Conservation (phyloP, 2,113 vertebrate genomes). For the Rhinoptilus africanus region DNA sequence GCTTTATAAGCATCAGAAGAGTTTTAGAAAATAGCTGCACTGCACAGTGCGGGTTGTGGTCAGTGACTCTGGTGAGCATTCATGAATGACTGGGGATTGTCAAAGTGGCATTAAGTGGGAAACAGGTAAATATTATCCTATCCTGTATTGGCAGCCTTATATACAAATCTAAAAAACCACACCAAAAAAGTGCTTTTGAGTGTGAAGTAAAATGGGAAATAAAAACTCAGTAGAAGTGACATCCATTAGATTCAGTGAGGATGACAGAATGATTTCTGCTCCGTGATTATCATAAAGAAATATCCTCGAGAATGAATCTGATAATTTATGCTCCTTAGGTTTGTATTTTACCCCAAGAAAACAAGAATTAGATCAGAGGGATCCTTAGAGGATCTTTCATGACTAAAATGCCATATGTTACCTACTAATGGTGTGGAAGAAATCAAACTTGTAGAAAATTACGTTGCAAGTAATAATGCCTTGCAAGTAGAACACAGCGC, state of each 20-base stretch:
- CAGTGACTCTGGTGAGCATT: not conserved
- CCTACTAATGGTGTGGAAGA: not conserved
- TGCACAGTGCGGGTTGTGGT: not conserved
- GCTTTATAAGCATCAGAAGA: not conserved
- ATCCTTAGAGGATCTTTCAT: not conserved
- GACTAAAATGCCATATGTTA: not conserved
- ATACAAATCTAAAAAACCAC: not conserved
- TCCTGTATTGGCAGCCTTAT: not conserved
- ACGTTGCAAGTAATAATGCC: not conserved
- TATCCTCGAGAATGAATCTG: not conserved
- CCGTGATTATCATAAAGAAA: not conserved
- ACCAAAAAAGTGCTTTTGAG: not conserved
- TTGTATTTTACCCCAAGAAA: not conserved
- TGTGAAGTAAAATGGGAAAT: not conserved
- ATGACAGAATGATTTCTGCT: not conserved
- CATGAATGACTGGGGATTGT: not conserved
- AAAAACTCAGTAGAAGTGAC: not conserved
- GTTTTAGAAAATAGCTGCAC: not conserved
- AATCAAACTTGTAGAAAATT: not conserved
- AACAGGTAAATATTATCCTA: not conserved
- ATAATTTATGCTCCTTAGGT: not conserved
- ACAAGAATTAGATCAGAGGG: not conserved
- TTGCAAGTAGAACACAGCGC: not conserved
- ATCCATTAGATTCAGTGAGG: not conserved
- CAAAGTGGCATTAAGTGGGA: not conserved